A percentile compares a stretch with the other conserved stretches of the same genome.
Conservation (phyloP, 1,140 invertebrate genomes). For the Brachionus sp. region DNA sequence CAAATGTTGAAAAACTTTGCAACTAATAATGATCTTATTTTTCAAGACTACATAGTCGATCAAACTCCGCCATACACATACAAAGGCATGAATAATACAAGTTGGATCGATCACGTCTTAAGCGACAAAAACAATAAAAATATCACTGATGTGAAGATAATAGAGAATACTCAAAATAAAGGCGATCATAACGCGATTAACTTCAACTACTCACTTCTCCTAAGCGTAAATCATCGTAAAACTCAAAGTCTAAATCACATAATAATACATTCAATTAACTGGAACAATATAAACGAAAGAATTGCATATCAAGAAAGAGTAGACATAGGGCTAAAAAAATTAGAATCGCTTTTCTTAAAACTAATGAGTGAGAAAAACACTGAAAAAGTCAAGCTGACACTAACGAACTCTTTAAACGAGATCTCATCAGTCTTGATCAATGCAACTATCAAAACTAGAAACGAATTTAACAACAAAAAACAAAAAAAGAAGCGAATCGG, state of each 20-base stretch:
- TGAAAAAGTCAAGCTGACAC: background rate
- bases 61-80: background rate
- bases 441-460: background rate
- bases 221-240: background rate
- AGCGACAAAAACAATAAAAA: background rate
- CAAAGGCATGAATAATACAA: background rate
- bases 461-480: constrained; percentile 21
- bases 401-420: background rate
- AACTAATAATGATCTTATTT: background rate
- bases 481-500: constrained; percentile 6
- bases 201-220: background rate
- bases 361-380: background rate
- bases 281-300: constrained; percentile 3
- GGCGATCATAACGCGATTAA: background rate
- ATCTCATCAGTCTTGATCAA: background rate
- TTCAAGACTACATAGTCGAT: background rate
- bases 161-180: background rate
- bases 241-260: background rate
- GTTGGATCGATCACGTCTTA: background rate
- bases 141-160: background rate
- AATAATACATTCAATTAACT: background rate
- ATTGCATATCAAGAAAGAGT: background rate
- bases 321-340: background rate
- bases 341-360: background rate
- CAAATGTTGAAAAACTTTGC: background rate